Base-by-base conservation (phyloP, 2,888 invertebrate genomes). In the Dioctria linearis region DNA sequence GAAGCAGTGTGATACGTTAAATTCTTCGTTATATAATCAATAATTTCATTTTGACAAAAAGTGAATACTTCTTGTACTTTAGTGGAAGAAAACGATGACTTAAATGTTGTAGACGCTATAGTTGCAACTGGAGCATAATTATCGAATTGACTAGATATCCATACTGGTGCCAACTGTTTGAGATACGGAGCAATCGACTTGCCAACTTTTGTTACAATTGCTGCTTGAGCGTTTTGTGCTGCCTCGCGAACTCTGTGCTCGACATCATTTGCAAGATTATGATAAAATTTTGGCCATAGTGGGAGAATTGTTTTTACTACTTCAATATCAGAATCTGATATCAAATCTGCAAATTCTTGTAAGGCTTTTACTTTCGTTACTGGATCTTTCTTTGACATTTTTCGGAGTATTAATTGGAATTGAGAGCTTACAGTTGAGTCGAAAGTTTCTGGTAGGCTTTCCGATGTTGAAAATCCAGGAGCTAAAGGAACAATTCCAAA, bases 361-460 rank as follows among this genome's bases (percentile, higher is more conserved):
- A 87, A 81, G 83, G 95, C 97, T 91, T 97, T 98, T 54, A 94
- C 91, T 89, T 96, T 97, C 4, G 98, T 98, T 3, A 94, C 93
- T 0, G 94, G 92, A 90, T 98, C 97, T 87, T 96, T 97, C 87
- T 98, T 98, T 79, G 93, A 93, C 88, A 98, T 93, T 88, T 97
- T 97, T 84, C 96, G 95, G 80, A 98, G 90, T 69, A 94, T 93
- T 69, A 97, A 88, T 83, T 95, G 93, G 85, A 95, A 94, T 86
- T 94, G 94, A 0, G 93, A 90, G 86, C 93, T 93, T 2, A 96
- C 89, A 80, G 90, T 90, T 6, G 90, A 88, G 81, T 93, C 93
- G n/a, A 93, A 88, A 78, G 95, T 94, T 63, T 93, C 92, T 43
- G 91, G 90, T 54, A 90, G 83, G 80, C 85, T 85, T 79, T 89